phyloP scores from a whole-genome alignment of 35 echinoderm and acorn worm species.

The Strongylocentrotus purpuratus region DNA sequence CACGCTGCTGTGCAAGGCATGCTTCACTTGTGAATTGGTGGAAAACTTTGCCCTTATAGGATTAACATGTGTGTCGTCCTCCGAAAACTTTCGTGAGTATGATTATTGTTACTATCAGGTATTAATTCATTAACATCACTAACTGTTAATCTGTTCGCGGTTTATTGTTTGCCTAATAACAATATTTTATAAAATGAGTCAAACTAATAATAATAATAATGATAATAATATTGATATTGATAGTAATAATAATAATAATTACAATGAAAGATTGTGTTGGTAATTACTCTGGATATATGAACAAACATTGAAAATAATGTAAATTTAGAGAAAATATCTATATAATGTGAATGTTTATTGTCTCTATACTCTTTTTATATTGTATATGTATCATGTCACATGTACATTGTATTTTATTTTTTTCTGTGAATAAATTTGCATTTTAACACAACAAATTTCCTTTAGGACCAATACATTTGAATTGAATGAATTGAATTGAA shows the following conservation, averaged over 20 bases:
- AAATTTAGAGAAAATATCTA: no score
- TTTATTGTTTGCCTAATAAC: neutral
- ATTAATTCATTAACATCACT: neutral
- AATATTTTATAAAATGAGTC: neutral
- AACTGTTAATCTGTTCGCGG: neutral
- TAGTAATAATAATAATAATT: neutral
- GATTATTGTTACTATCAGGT: neutral
- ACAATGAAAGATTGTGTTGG: no score
- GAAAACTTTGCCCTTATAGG: slow-evolving; percentile 69
- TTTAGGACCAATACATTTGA: no score
- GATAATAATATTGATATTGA: neutral
- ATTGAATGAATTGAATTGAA: no score
- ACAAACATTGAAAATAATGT: no score
- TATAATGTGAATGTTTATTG: no score
- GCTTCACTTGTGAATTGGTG: slow-evolving; percentile 60
- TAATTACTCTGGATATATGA: no score
- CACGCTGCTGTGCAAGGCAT: slow-evolving; percentile 48
- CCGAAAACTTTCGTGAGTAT: slow-evolving; percentile 68
- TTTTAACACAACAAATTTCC: no score
- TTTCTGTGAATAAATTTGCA: no score
- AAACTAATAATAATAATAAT: neutral
- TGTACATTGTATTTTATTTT: no score
- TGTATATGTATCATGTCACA: no score
- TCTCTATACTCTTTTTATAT: no score
- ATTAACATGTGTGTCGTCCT: slow-evolving; percentile 64